phyloP scores from a whole-genome alignment of 30 jellyfish, hydroid and myxozoan species.

The Turritopsis dohrnii region DNA sequence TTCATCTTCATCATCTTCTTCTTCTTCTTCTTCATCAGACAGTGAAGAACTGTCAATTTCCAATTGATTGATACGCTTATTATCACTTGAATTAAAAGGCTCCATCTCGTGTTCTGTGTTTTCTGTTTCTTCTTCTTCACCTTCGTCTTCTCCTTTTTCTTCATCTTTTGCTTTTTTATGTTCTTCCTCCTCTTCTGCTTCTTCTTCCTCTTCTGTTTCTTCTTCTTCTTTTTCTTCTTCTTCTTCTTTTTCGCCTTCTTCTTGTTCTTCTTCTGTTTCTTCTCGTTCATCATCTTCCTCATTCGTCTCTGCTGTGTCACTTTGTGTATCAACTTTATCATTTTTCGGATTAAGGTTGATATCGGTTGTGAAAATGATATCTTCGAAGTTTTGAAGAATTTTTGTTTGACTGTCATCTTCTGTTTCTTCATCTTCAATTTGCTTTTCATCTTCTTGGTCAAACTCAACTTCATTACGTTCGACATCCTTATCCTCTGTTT shows the following conservation, averaged over 20 bases:
- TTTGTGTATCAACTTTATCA: neutral
- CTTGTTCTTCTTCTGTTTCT: neutral
- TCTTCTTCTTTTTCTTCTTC: slow-evolving; percentile 4
- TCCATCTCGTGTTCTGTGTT: too few species aligned
- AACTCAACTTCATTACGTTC: neutral
- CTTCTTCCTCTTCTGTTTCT: neutral
- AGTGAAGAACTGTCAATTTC: too few species aligned
- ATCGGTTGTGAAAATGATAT: neutral
- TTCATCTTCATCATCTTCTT: too few species aligned
- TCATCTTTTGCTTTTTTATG: neutral
- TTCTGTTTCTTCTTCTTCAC: too few species aligned
- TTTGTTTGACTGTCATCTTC: too few species aligned
- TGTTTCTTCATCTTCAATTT: neutral
- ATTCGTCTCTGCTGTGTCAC: neutral
- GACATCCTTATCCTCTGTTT: neutral
- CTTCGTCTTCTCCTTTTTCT: too few species aligned
- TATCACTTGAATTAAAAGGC: too few species aligned
- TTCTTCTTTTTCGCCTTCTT: neutral
- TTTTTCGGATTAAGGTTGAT: neutral
- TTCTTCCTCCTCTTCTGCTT: neutral
- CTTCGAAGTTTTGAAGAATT: neutral
- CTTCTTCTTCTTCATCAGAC: too few species aligned
- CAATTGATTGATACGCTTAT: too few species aligned
- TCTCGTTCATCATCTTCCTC: neutral
- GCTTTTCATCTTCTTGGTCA: neutral